phyloP scores from a whole-genome alignment of 2,888 invertebrate genomes.

The Melinaea menophilus region DNA sequence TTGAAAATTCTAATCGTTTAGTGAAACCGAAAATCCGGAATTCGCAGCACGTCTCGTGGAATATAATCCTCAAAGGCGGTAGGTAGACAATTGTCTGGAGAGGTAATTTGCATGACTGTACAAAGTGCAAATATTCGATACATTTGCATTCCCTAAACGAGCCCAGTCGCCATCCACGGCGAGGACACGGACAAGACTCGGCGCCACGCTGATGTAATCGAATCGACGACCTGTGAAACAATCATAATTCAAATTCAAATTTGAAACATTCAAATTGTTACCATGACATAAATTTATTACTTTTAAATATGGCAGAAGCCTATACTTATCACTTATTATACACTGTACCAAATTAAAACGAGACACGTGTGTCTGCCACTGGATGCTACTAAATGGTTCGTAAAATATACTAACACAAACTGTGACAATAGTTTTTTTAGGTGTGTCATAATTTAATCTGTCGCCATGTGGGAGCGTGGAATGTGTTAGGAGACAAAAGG shows the following conservation, averaged over 20 bases:
- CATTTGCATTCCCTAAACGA: slow-evolving; percentile 70
- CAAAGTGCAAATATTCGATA: slow-evolving; percentile 57
- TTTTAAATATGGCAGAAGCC: slow-evolving; percentile 38
- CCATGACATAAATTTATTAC: slow-evolving; percentile 56
- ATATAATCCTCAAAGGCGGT: slow-evolving; percentile 65
- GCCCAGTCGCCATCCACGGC: slow-evolving; percentile 42
- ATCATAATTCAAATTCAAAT: slow-evolving; percentile 67
- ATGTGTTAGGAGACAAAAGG: slow-evolving; percentile 35
- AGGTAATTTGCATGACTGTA: slow-evolving; percentile 66
- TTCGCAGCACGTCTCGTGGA: slow-evolving; percentile 58
- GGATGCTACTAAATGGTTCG: slow-evolving; percentile 36
- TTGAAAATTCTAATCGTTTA: slow-evolving; percentile 44
- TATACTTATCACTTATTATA: slow-evolving; percentile 42
- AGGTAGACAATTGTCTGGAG: slow-evolving; percentile 67
- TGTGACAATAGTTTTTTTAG: slow-evolving; percentile 43
- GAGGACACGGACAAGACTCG: slow-evolving; percentile 48
- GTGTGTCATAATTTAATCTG: slow-evolving; percentile 33
- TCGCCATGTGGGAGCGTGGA: slow-evolving; percentile 26
- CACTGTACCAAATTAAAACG: slow-evolving; percentile 42
- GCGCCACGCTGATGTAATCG: slow-evolving; percentile 67
- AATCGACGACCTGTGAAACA: slow-evolving; percentile 45
- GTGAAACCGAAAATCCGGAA: slow-evolving; percentile 60
- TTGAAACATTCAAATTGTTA: slow-evolving; percentile 53
- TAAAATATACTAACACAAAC: slow-evolving; percentile 41
- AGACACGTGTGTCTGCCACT: slow-evolving; percentile 59